Evolutionary conservation across 1,140 invertebrate genomes (phyloP).

Genomic region (Brachionus rotundiformis): DNA sequence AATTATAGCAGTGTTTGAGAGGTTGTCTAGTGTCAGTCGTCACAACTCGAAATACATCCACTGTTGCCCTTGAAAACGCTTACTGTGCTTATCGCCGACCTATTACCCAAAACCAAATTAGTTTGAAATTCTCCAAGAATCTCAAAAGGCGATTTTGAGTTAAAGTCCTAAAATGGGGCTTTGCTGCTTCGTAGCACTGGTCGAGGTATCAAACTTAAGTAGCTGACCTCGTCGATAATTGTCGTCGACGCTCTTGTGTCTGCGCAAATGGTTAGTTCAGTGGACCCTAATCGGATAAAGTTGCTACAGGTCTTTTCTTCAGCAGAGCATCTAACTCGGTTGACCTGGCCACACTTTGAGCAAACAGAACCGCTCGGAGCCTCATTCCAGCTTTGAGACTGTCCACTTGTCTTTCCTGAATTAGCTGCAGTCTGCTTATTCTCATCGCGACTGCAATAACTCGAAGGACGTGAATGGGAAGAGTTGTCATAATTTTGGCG

Average conservation of each 20-base stretch:
- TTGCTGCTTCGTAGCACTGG: not conserved
- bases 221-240: not conserved
- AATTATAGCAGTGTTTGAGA: constrained; percentile 43
- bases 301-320: not conserved
- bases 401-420: not conserved
- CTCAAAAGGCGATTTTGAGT: not conserved
- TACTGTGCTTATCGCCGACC: not conserved
- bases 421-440: not conserved
- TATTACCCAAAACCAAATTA: not conserved
- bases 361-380: not conserved
- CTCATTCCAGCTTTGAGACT: not conserved
- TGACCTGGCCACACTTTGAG: not conserved
- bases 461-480: not conserved
- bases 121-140: constrained; percentile 7
- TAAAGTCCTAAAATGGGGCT: not conserved
- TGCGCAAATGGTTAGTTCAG: not conserved
- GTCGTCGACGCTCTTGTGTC: not conserved
- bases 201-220: not conserved
- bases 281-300: not conserved
- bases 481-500: not conserved
- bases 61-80: not conserved
- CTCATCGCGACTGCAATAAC: not conserved
- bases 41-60: not conserved
- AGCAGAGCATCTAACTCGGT: not conserved
- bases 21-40: constrained; percentile 3